A percentile compares a stretch with the other conserved stretches of the same genome.
Conservation (phyloP, 2,113 vertebrate species). For the Bostrychus sinensis region DNA sequence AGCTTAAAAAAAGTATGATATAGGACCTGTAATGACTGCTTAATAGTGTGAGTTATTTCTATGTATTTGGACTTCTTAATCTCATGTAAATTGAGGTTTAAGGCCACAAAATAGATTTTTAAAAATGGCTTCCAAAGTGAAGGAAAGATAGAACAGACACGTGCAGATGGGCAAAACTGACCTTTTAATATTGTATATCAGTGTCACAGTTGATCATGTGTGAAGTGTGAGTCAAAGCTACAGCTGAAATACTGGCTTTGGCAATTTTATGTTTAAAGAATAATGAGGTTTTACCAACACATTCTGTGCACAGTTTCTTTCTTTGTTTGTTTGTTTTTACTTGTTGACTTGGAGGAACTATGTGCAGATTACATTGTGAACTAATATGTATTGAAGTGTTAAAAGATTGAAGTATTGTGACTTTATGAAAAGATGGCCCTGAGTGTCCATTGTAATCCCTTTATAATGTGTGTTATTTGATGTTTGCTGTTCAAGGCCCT, state of each 20-base stretch:
- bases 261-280: too few relatives aligned
- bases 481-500: conserved; percentile 22
- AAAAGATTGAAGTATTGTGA: conserved; percentile 41
- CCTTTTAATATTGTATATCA: too few relatives aligned
- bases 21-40: background rate
- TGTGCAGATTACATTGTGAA: conserved; percentile 3
- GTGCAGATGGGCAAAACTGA: too few relatives aligned
- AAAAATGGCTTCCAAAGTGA: background rate
- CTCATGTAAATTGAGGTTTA: background rate
- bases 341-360: too few relatives aligned
- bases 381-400: conserved; percentile 15
- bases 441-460: conserved; percentile 19
- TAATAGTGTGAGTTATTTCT: background rate
- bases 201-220: too few relatives aligned
- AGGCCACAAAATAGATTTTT: background rate
- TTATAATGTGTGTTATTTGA: conserved; percentile 19
- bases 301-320: too few relatives aligned
- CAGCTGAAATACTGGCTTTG: too few relatives aligned
- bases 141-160: too few relatives aligned
- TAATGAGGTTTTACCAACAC: too few relatives aligned
- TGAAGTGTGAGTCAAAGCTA: too few relatives aligned
- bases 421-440: conserved; percentile 7
- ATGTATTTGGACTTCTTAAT: background rate
- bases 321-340: too few relatives aligned
- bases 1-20: too few relatives aligned